A percentile compares a stretch with the other conserved stretches of the same genome.
phyloP scores from a whole-genome alignment of 35 echinoderm and acorn worm species.

The Ophiothrix spiculata region DNA sequence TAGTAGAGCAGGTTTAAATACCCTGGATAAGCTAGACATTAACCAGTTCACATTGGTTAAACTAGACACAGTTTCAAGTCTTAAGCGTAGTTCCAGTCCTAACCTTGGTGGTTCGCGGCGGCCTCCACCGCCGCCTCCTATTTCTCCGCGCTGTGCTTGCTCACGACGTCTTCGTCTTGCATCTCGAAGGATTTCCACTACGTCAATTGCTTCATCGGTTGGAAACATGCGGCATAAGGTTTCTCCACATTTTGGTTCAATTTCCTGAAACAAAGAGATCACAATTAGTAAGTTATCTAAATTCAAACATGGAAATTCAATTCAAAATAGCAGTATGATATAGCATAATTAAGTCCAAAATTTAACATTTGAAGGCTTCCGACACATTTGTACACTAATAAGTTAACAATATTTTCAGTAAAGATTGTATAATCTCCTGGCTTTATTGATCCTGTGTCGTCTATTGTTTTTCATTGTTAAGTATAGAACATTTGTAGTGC shows the following conservation, averaged over 20 bases:
- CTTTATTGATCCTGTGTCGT: too few relatives aligned
- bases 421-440: too few relatives aligned
- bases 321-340: too few relatives aligned
- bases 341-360: too few relatives aligned
- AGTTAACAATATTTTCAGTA: too few relatives aligned
- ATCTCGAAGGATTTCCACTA: constrained; percentile 86
- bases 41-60: not conserved
- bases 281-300: too few relatives aligned
- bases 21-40: not conserved
- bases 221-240: constrained; percentile 83
- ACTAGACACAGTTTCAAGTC: not conserved
- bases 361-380: too few relatives aligned
- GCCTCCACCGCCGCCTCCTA: not conserved
- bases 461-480: too few relatives aligned
- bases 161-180: constrained; percentile 75
- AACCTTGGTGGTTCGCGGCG: constrained; percentile 60
- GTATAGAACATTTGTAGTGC: too few relatives aligned
- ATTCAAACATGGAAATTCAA: too few relatives aligned
- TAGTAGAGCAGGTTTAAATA: not conserved
- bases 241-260: constrained; percentile 83
- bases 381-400: too few relatives aligned
- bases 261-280: constrained; percentile 58
- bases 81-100: constrained; percentile 21
- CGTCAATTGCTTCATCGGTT: constrained; percentile 84
- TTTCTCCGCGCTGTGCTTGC: constrained; percentile 28